Conservation (phyloP, 2,797 vertebrate species). For the Micromesistius poutassou region DNA sequence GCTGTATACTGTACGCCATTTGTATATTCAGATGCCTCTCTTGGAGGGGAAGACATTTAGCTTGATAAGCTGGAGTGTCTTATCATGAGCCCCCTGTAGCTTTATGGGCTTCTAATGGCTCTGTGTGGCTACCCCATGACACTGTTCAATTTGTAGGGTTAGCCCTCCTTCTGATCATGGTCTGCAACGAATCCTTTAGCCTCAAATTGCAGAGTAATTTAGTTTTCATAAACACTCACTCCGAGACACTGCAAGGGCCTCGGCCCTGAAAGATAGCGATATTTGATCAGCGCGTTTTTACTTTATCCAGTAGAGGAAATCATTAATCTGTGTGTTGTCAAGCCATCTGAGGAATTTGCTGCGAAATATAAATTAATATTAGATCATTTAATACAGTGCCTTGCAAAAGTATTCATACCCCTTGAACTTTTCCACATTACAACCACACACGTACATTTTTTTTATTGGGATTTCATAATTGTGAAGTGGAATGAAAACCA, state of each 20-base stretch:
- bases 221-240: background rate
- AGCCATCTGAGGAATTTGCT: background rate
- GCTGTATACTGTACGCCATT: background rate
- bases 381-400: background rate
- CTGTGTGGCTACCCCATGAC: background rate
- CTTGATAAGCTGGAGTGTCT: background rate
- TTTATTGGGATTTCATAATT: no score
- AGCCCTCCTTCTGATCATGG: background rate
- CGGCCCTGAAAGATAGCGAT: background rate
- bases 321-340: background rate
- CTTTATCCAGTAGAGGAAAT: background rate
- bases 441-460: no score
- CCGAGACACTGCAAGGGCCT: background rate
- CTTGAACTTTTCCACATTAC: no score
- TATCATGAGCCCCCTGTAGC: background rate
- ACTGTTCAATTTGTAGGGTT: background rate
- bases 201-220: background rate
- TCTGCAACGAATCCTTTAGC: background rate
- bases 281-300: background rate
- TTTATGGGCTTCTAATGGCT: background rate
- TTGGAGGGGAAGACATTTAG: constrained; percentile 1
- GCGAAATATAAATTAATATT: background rate
- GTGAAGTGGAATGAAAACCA: no score
- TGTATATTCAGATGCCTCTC: background rate
- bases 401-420: no score